Evolutionary conservation across 2,888 invertebrate genomes (phyloP).

Genomic region (Andrena minutula): DNA sequence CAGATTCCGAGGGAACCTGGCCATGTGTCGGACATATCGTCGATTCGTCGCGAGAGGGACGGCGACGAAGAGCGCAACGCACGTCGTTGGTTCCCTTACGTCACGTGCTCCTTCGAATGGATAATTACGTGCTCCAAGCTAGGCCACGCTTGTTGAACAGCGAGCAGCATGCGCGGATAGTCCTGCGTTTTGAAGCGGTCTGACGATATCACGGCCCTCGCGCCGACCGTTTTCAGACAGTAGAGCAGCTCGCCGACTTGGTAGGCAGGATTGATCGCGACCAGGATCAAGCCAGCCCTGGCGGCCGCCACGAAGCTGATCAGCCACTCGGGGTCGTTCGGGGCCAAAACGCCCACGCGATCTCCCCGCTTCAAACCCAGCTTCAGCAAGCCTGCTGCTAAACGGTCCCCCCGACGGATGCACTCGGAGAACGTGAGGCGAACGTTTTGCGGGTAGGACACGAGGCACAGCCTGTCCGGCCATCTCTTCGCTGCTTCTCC

Average conservation of each 20-base stretch:
- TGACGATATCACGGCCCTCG: constrained; percentile 89
- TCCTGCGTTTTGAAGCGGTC: constrained; percentile 88
- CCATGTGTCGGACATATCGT: constrained; percentile 14
- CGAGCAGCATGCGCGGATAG: constrained; percentile 88
- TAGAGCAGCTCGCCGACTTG: constrained; percentile 90
- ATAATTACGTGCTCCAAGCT: constrained; percentile 85
- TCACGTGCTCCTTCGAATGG: constrained; percentile 73
- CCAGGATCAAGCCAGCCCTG: constrained; percentile 90
- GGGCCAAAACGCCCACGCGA: constrained; percentile 92
- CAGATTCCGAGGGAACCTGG: constrained; percentile 31
- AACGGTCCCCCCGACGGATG: constrained; percentile 88
- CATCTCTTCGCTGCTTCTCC: constrained; percentile 86
- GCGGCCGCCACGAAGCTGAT: constrained; percentile 90
- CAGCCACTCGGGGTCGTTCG: constrained; percentile 92
- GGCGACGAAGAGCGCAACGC: constrained; percentile 8
- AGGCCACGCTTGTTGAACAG: constrained; percentile 86
- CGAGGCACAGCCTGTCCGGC: constrained; percentile 87
- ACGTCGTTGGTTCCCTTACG: constrained; percentile 70
- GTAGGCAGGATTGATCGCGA: constrained; percentile 92
- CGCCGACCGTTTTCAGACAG: constrained; percentile 90
- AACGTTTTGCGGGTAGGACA: constrained; percentile 86
- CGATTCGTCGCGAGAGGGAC: neutral
- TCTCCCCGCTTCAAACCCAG: constrained; percentile 91
- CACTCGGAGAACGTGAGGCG: constrained; percentile 86
- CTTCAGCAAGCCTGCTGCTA: constrained; percentile 90